Evolutionary conservation across 2,888 invertebrate species (phyloP).

Genomic region (Acleris literana): DNA sequence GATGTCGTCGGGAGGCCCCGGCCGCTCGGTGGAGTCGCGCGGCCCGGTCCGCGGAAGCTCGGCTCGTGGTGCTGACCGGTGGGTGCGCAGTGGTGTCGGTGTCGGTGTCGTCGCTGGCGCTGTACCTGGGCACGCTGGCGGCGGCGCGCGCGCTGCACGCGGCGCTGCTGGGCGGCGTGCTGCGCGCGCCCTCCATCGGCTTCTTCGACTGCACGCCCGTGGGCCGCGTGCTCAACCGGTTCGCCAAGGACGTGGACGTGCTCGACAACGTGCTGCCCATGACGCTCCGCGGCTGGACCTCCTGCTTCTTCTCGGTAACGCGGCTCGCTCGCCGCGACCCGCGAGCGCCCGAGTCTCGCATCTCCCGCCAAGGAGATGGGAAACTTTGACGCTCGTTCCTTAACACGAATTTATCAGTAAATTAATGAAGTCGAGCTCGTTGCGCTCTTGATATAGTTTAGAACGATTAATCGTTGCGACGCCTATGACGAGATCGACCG

Average conservation of each 20-base stretch:
- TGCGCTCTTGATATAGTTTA: too few relatives aligned
- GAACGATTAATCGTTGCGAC: too few relatives aligned
- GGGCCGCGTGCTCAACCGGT: slow-evolving; percentile 90
- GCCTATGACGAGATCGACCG: too few relatives aligned
- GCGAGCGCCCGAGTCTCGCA: too few relatives aligned
- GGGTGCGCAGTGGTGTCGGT: slow-evolving; percentile 84
- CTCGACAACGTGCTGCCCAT: slow-evolving; percentile 88
- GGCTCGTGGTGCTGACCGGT: neutral
- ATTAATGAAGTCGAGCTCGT: too few relatives aligned
- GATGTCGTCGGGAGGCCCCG: too few relatives aligned
- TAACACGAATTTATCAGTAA: too few relatives aligned
- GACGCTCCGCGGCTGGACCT: slow-evolving; percentile 88
- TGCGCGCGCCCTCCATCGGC: slow-evolving; percentile 86
- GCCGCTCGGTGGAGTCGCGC: too few relatives aligned
- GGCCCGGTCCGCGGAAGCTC: neutral
- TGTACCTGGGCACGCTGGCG: slow-evolving; percentile 86
- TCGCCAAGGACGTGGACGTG: slow-evolving; percentile 89
- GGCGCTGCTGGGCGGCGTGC: slow-evolving; percentile 85
- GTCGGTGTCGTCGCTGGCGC: slow-evolving; percentile 86
- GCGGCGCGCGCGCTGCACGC: slow-evolving; percentile 86
- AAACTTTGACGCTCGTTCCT: too few relatives aligned
- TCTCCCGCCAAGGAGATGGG: too few relatives aligned
- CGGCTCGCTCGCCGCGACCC: neutral
- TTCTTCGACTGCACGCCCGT: slow-evolving; percentile 93
- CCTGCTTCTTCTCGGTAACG: slow-evolving; percentile 86